Base-by-base conservation (phyloP, 2,888 invertebrate species). In the Orchesella flavescens region DNA sequence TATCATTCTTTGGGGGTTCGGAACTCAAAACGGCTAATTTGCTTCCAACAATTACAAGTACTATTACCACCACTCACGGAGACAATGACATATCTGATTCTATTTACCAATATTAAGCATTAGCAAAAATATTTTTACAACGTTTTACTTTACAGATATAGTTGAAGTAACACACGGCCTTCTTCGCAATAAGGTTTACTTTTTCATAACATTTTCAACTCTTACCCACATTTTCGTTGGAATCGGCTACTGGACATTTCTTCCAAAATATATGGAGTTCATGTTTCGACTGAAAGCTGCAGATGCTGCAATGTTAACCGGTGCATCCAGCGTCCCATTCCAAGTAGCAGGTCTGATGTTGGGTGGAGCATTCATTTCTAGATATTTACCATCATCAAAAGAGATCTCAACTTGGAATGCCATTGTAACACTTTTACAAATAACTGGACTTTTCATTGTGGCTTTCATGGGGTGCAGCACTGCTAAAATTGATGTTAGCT, bases 341-440 rank as follows among this genome's bases (percentile, higher is more conserved):
- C 88, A 90, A 46, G 89, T 89, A 1, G 81, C 89, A 13, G 90
- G 90, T 0, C 91, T 93, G 66, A 89, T 93, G 77, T 88, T 91
- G 3, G 93, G 93, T 3, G 93, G 94, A 12, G 89, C 91, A 73
- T 89, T 93, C 2, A 92, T 94, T 61, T 92, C 93, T n/a, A 93
- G 92, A 89, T 92, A 91, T 85, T 92, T 92, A 86, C 93, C 93
- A 1, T 89, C 90, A 1, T 92, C 93, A 0, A 90, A 92, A 84
- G 91, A 91, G 63, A 90, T 93, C 0, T 90, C 93, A 0, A 91
- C 91, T 83, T 94, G 93, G 93, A 93, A 93, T 88, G 92, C 93
- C 0, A 85, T 93, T 4, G 92, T 93, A 43, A 93, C 93, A 0
- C 89, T 91, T n/a, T 92, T 91, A 83, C 91, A 93, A 43, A 65